Percentiles rank a stretch among this genome's conserved stretches.
These are phyloP conservation scores for Sabellastarte sp. DNA, from an alignment of 2,888 invertebrate species.

Conservation along the genomic window DNA sequence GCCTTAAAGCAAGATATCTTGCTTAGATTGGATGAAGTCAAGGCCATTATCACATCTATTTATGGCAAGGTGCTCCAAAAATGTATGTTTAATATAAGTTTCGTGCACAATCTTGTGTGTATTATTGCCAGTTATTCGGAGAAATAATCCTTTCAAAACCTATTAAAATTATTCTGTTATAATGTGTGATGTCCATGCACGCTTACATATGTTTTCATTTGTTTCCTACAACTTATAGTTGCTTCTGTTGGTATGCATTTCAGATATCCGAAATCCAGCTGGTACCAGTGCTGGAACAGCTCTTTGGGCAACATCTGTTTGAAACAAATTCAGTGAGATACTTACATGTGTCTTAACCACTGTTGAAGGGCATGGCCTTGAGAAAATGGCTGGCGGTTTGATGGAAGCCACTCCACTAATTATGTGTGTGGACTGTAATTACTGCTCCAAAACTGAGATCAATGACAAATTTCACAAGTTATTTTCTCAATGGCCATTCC, in stretches of 20 bases:
- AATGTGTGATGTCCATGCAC: too few relatives aligned
- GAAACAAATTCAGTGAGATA: constrained; percentile 19
- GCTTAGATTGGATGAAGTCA: neutral
- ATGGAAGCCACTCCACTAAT: constrained; percentile 27
- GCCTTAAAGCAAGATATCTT: neutral
- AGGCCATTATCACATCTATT: neutral
- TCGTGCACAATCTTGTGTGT: too few relatives aligned
- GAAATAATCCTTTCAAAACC: too few relatives aligned
- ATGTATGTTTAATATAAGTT: too few relatives aligned
- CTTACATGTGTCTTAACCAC: constrained; percentile 25
- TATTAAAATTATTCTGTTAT: too few relatives aligned
- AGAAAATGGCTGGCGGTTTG: constrained; percentile 26
- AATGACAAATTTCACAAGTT: neutral
- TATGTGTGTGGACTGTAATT: constrained; percentile 37
- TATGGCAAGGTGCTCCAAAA: neutral
- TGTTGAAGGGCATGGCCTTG: constrained; percentile 22
- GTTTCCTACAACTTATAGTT: too few relatives aligned
- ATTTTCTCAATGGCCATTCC: constrained; percentile 1
- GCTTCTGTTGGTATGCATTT: too few relatives aligned
- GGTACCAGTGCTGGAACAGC: neutral
- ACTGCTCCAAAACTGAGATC: constrained; percentile 21
- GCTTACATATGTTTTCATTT: too few relatives aligned
- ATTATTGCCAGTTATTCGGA: too few relatives aligned
- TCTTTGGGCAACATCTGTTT: constrained; percentile 34
- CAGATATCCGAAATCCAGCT: neutral